Base-by-base conservation (phyloP, 2,888 invertebrate species). In the Microctonus aethiopoides region DNA sequence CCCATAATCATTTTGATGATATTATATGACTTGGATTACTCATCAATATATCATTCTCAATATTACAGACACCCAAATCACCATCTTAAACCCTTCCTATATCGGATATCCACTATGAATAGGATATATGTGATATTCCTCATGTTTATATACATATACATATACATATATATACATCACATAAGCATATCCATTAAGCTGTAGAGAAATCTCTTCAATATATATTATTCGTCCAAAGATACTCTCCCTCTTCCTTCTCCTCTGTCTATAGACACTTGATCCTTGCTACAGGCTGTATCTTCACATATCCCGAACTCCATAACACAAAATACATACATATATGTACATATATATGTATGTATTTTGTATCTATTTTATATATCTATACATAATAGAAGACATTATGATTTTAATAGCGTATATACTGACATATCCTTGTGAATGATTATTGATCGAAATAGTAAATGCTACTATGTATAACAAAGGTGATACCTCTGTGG, bases 381-480 rank as follows among this genome's bases (percentile, higher is more conserved):
- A n/a, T n/a, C n/a, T n/a, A n/a, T n/a, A 24, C 26, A 29, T 32
- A 32, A 20, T 29, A 51, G 16, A 51, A 29, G 16, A 29, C 32
- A 64, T 64, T 57, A 69, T 59, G 41, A 69, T 69, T 69, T 59
- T 39, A 64, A 20, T 57, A 9, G 9, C 63, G n/a, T n/a, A n/a
- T n/a, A n/a, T 64, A 69, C 41, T 36, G 68, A 63, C 59, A 64
- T 46, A 70, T 65, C 26, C 41, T 57, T 67, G 52, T 71, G 73
- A 74, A 72, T 72, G 74, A 52, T 72, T 75, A 75, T 75, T 73
- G 75, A 75, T 75, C 75, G 72, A 73, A 71, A 75, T 72, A 73
- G 68, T 75, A 72, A 74, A 75, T 67, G 72, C 69, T 63, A 56
- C 63, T 70, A 69, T 72, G 67, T 62, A n/a, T n/a, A n/a, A 60